phyloP scores from a whole-genome alignment of 2,888 invertebrate genomes.

The Pammene aurita region DNA sequence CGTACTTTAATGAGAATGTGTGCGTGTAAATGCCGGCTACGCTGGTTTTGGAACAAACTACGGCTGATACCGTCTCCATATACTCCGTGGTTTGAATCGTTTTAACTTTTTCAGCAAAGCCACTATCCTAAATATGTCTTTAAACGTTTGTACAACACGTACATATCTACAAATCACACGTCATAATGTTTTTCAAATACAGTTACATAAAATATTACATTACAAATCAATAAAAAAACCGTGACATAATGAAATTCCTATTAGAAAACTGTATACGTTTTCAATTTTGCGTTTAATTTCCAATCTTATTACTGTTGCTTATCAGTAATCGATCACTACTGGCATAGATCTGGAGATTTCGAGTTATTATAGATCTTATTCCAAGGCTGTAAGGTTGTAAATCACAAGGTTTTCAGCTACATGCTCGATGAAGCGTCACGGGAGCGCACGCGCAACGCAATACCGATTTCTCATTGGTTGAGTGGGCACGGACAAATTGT shows the following conservation, averaged over 20 bases:
- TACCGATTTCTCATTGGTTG: not conserved
- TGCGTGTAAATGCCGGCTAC: no score
- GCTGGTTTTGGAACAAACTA: no score
- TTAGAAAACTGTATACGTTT: constrained; percentile 40
- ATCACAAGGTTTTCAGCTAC: constrained; percentile 17
- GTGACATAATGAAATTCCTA: constrained; percentile 39
- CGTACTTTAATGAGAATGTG: no score
- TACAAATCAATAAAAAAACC: constrained; percentile 32
- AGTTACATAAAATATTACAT: constrained; percentile 33
- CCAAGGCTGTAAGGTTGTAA: not conserved
- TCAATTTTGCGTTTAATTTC: constrained; percentile 34
- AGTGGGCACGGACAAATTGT: not conserved
- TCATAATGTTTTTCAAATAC: constrained; percentile 32
- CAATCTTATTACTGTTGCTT: constrained; percentile 38
- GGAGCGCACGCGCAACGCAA: constrained; percentile 25
- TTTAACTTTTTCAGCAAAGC: no score
- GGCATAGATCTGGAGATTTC: constrained; percentile 47
- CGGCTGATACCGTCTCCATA: no score
- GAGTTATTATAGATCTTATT: constrained; percentile 7
- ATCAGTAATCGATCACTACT: constrained; percentile 49
- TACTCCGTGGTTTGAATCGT: no score
- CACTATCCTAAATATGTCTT: no score
- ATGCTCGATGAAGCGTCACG: constrained; percentile 45
- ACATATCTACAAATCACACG: constrained; percentile 18
- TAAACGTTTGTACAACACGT: no score